These are phyloP conservation scores for Macrosiphum euphorbiae DNA, from an alignment of 2,888 invertebrate genomes.

Conservation along the genomic window DNA sequence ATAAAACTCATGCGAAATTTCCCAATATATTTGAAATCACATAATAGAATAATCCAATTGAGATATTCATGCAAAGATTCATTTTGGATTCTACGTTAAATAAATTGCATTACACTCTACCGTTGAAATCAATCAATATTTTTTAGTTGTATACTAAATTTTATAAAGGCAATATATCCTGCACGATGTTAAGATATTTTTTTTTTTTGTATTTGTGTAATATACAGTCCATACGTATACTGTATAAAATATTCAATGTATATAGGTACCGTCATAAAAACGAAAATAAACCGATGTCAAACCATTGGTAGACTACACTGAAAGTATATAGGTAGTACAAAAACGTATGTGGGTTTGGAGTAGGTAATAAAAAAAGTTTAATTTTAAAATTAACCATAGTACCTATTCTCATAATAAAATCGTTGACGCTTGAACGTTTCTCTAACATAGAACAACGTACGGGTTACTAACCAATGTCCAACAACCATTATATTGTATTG, in stretches of 20 bases:
- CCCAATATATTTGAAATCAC: not conserved
- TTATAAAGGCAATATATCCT: not conserved
- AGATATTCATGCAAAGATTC: not conserved
- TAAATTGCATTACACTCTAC: not conserved
- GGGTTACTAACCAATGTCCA: not conserved
- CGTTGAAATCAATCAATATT: not conserved
- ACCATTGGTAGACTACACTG: not conserved
- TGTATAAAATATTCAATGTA: not conserved
- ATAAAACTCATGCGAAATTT: not conserved
- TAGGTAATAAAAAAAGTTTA: conserved; percentile 6
- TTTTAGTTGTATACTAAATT: not conserved
- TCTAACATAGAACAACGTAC: not conserved
- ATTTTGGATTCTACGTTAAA: not conserved
- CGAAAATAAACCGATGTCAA: not conserved
- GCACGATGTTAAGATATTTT: not conserved
- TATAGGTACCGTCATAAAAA: not conserved
- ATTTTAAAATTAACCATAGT: not conserved
- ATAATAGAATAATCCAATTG: not conserved
- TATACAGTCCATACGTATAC: not conserved
- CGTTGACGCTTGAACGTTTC: not conserved
- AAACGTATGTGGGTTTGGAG: not conserved
- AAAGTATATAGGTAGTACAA: not conserved
- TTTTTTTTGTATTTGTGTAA: not conserved
- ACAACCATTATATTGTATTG: not conserved
- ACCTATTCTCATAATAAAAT: not conserved